Conservation (phyloP, 2,113 vertebrate species). For the Boulengerochromis microlepis region DNA sequence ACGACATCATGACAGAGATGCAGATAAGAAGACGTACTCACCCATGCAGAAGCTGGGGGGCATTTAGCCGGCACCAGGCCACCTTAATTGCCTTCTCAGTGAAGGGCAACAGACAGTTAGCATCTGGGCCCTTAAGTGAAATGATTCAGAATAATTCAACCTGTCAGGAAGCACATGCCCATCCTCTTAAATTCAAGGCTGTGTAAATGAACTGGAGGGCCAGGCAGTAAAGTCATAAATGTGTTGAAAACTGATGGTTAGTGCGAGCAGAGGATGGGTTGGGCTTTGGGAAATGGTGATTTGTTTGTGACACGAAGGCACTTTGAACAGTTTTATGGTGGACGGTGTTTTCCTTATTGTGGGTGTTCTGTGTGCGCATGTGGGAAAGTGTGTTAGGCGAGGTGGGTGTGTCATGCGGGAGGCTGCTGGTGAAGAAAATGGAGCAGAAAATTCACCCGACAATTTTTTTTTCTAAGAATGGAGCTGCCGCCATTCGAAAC, state of each 20-base stretch:
- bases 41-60: constrained; percentile 51
- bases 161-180: constrained; percentile 52
- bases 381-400: background rate
- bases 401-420: background rate
- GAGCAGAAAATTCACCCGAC: constrained; percentile 3
- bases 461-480: background rate
- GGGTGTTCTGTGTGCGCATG: background rate
- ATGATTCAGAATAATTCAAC: constrained; percentile 76
- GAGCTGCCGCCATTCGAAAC: background rate
- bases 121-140: constrained; percentile 70
- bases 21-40: constrained; percentile 44
- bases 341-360: background rate
- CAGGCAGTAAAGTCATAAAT: constrained; percentile 62
- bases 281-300: background rate
- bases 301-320: background rate
- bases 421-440: constrained; percentile 18
- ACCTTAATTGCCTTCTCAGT: constrained; percentile 53
- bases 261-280: background rate
- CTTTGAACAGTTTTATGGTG: constrained; percentile 27
- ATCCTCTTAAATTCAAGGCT: background rate
- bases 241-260: background rate
- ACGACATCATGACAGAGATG: constrained; percentile 13
- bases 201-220: constrained; percentile 31
- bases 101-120: constrained; percentile 43
- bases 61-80: constrained; percentile 52